Evolutionary conservation across 64 coral and sea anemone species (phyloP).

Genomic region (Stylophora pistillata): DNA sequence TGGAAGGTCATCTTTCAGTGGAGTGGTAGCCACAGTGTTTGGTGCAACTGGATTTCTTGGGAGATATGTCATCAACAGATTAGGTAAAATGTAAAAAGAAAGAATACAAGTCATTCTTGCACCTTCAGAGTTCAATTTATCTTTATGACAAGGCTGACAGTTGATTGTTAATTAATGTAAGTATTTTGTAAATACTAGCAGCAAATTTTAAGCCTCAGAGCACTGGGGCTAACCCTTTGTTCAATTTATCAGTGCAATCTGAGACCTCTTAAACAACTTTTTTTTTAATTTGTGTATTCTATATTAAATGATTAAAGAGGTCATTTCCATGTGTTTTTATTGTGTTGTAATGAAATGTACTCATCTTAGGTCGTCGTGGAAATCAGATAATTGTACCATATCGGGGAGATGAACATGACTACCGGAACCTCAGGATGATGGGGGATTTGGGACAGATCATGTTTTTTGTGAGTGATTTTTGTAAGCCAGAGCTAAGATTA

Average conservation of each 20-base stretch:
- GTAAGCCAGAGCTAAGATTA: too few relatives aligned
- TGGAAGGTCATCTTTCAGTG: conserved; percentile 94
- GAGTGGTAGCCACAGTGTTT: conserved; percentile 96
- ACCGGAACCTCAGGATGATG: conserved; percentile 85
- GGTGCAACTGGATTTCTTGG: conserved; percentile 95
- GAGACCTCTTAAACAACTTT: too few relatives aligned
- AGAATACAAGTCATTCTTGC: too few relatives aligned
- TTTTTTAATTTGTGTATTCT: too few relatives aligned
- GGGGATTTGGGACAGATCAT: conserved; percentile 93
- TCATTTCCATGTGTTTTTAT: too few relatives aligned
- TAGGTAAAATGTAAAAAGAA: conserved; percentile 58
- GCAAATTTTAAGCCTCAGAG: too few relatives aligned
- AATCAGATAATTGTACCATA: conserved; percentile 89
- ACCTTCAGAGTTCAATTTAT: too few relatives aligned
- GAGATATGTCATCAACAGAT: conserved; percentile 96
- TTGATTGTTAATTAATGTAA: not conserved
- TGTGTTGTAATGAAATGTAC: too few relatives aligned
- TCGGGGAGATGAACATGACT: conserved; percentile 87
- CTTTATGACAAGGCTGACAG: not conserved
- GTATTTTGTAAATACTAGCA: too few relatives aligned
- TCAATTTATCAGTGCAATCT: too few relatives aligned
- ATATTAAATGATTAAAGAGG: too few relatives aligned
- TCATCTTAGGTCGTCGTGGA: conserved; percentile 76
- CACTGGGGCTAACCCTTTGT: too few relatives aligned
- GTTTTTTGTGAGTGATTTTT: conserved; percentile 83